Evolutionary conservation across 92 coral and sea anemone genomes (phyloP).

Genomic region (Palythoa grandis): DNA sequence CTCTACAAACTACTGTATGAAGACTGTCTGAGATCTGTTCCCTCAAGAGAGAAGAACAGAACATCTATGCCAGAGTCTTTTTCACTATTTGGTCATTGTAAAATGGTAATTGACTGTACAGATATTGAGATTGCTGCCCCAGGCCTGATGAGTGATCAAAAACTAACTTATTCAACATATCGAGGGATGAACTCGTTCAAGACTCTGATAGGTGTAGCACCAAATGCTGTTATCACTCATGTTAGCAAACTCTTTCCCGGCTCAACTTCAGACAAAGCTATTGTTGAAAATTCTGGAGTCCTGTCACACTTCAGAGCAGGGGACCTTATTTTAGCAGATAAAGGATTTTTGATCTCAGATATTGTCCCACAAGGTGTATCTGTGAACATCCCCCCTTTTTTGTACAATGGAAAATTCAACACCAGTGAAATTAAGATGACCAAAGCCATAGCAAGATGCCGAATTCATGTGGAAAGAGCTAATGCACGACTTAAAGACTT

Average conservation of each 20-base stretch:
- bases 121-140: conserved; percentile 44
- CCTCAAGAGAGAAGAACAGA: neutral
- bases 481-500: neutral
- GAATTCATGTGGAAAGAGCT: neutral
- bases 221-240: neutral
- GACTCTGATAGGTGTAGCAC: neutral
- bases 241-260: neutral
- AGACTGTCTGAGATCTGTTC: conserved; percentile 24
- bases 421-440: conserved; percentile 2
- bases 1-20: conserved; percentile 43
- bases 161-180: conserved; percentile 2
- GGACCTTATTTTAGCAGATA: conserved; percentile 1
- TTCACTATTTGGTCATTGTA: conserved; percentile 34
- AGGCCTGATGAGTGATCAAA: conserved; percentile 50
- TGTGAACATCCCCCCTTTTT: neutral
- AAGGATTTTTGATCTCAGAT: neutral
- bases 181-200: neutral
- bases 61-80: neutral
- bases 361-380: neutral
- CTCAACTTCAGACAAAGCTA: neutral
- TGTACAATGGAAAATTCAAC: conserved; percentile 2
- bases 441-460: neutral
- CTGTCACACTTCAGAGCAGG: neutral
- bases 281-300: neutral
- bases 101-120: conserved; percentile 46